Evolutionary conservation across 2,797 vertebrate genomes (phyloP), one percentile per base, ranked within the genome.

Genomic region (Manis crassicaudata): DNA sequence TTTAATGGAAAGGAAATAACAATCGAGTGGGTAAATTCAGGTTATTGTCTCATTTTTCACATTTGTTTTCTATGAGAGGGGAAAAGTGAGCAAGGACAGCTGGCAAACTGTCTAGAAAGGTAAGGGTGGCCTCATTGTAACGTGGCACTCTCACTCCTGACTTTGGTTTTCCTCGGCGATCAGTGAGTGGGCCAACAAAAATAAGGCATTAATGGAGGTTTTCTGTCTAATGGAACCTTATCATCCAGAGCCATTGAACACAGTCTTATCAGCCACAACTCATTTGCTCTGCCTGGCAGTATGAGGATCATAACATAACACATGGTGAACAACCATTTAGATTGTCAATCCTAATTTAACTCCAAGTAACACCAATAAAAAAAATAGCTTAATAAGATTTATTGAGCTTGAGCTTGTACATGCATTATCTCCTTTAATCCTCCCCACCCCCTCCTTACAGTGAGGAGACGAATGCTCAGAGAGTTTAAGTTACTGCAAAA

Each of bases 1-100:
- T 70, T 87, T 52, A 68, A 40, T n/a, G 32, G n/a, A 21, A 81
- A 81, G n/a, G 52, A 96, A 97, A 68, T 81, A 63, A 46, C 43
- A 94, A 65, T 17, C 8, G 29, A 75, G 75, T 10, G 7, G 6
- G n/a, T 29, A 17, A 16, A 12, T 46, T 68, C 67, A 25, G 1
- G 32, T 46, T 58, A 46, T 90, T 81, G 92, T 62, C 32, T 73
- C 58, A n/a, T 79, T 83, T 89, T 62, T n/a, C 18, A 21, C 27
- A 87, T 35, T 70, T 50, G 21, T 72, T 96, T 97, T 93, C 62
- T 90, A 11, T 68, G 62, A 81, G 62, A 85, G 63, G 12, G 21
- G 75, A 92, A 92, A 87, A 37, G 12, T 23, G 8, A 95, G 21
- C 29, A 68, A 90, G 14, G 16, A n/a, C 27, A 67, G 25, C 65